Conservation (phyloP, 2,888 invertebrate species). For the Rhyacophila evoluta region DNA sequence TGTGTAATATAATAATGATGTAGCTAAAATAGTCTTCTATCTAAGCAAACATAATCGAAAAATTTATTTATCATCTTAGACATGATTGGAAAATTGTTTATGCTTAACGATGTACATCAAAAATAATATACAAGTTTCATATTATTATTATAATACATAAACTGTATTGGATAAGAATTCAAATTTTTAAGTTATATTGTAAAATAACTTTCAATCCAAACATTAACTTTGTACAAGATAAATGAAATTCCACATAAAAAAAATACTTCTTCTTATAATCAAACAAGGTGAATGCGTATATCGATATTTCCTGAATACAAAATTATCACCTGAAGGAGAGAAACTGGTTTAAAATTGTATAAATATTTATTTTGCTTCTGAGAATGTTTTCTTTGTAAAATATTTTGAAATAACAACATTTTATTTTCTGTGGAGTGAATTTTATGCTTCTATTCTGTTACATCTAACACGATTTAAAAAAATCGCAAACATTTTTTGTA, state of each 20-base stretch:
- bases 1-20: neutral
- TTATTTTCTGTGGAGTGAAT: too few relatives aligned
- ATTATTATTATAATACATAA: neutral
- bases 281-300: too few relatives aligned
- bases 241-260: neutral
- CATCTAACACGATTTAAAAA: too few relatives aligned
- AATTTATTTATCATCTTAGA: neutral
- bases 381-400: too few relatives aligned
- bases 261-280: too few relatives aligned
- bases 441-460: too few relatives aligned
- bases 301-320: too few relatives aligned
- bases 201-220: neutral
- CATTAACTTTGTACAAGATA: neutral
- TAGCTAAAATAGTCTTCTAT: neutral
- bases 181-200: neutral
- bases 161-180: neutral
- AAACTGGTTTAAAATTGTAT: too few relatives aligned
- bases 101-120: neutral
- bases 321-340: too few relatives aligned
- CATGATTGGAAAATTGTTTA: slow-evolving; percentile 8
- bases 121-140: neutral
- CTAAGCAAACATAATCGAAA: neutral
- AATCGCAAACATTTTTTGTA: neutral
- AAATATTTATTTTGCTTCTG: too few relatives aligned
- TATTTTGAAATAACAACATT: too few relatives aligned